A percentile compares a stretch with the other conserved stretches of the same genome.
Evolutionary conservation across 2,113 vertebrate species (phyloP).

Genomic region (Corvus moneduloides): DNA sequence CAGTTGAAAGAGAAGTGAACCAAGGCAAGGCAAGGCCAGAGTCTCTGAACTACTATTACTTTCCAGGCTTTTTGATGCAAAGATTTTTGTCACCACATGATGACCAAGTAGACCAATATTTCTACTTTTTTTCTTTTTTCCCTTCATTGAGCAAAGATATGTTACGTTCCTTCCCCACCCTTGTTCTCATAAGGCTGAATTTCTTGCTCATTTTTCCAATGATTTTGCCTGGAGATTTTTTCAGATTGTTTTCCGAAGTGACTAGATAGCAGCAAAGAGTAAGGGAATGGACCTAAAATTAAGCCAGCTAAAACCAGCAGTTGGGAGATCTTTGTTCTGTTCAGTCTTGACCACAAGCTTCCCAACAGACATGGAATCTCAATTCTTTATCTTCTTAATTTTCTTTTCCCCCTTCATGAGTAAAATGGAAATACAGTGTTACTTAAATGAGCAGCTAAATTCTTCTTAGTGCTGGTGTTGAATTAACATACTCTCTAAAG

Average conservation of each 20-base stretch:
- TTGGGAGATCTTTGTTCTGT: constrained; percentile 9
- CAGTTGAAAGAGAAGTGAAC: not conserved
- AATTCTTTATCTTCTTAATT: not conserved
- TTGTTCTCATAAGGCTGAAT: not conserved
- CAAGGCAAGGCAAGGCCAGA: not conserved
- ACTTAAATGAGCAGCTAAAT: not conserved
- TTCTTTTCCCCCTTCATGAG: not conserved
- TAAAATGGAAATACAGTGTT: not conserved
- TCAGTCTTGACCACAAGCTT: not conserved
- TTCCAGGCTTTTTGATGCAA: not conserved
- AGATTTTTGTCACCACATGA: not conserved
- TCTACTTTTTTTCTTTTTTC: not conserved
- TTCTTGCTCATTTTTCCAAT: not conserved
- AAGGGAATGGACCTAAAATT: not conserved
- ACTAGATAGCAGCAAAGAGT: not conserved
- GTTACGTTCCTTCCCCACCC: not conserved
- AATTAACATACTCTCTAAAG: not conserved
- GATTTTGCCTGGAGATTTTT: not conserved
- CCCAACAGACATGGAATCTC: not conserved
- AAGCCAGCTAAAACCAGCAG: not conserved
- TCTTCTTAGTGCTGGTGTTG: not conserved
- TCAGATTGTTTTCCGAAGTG: not conserved
- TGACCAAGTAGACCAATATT: not conserved
- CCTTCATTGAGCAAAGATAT: not conserved
- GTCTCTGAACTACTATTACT: not conserved